phyloP scores from a whole-genome alignment of 2,888 invertebrate genomes.

The Linnaemya tessellans region DNA sequence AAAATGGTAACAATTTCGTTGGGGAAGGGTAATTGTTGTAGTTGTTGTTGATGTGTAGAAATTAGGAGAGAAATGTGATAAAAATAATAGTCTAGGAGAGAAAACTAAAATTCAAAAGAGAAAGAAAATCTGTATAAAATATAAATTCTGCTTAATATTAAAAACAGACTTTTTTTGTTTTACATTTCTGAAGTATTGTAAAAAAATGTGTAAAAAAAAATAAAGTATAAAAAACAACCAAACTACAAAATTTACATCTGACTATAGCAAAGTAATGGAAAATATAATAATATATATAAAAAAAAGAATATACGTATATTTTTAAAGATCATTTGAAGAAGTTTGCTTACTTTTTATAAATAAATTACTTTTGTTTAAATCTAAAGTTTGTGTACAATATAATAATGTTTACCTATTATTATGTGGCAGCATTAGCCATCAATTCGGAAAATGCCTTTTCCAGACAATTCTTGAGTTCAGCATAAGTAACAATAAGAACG shows the following conservation, averaged over 20 bases:
- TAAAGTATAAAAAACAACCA: conserved; percentile 6
- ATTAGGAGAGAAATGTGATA: conserved; percentile 57
- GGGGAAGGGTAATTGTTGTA: conserved; percentile 70
- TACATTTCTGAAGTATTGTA: conserved; percentile 13
- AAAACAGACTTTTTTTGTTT: conserved; percentile 48
- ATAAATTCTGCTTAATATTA: conserved; percentile 54
- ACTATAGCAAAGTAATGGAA: conserved; percentile 13
- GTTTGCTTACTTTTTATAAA: conserved; percentile 27
- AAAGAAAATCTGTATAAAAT: conserved; percentile 12
- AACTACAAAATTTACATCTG: conserved; percentile 15
- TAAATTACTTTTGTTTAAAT: conserved; percentile 54
- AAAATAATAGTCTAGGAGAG: conserved; percentile 57
- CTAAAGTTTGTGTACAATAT: conserved; percentile 62
- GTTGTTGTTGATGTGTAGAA: conserved; percentile 63
- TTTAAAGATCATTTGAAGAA: conserved; percentile 48
- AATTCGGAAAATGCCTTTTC: conserved; percentile 96
- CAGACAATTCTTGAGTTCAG: conserved; percentile 97
- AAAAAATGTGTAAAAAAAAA: conserved; percentile 9
- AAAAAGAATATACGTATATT: not conserved
- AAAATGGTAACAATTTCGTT: conserved; percentile 70
- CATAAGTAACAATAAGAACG: conserved; percentile 96
- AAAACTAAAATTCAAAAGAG: conserved; percentile 38
- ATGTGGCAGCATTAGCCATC: conserved; percentile 81
- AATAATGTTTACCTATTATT: conserved; percentile 76
- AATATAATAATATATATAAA: conserved; percentile 28